Evolutionary conservation across 2,797 vertebrate species (phyloP), one percentile per base, ranked within the genome.

Genomic region (Chrysocyon brachyurus): DNA sequence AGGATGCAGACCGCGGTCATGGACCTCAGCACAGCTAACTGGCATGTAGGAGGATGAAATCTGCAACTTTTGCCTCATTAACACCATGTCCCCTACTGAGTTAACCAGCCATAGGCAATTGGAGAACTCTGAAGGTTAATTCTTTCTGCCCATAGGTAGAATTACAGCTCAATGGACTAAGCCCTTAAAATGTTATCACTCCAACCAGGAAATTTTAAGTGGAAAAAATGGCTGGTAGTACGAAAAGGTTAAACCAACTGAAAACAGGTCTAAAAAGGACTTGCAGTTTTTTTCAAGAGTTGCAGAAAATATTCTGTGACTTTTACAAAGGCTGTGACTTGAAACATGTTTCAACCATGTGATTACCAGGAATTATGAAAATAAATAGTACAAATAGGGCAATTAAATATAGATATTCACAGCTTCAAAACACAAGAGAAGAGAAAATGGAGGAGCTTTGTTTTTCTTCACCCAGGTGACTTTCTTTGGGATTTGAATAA

Each of bases 361-460:
- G 96, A 95, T 87, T 97, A 81, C 86, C 77, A n/a, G 19, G 14
- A 96, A 94, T 85, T 57, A 95, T 79, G 95, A 94, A 97, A 98
- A 96, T 95, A 94, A 97, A 95, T 87, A 97, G 94, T 79, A 96
- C 90, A 98, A 97, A 83, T 92, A 98, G 57, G 31, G 72, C 90
- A 98, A 97, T 98, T 91, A 96, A 89, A 97, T 96, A 96, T 95
- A 98, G 46, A 96, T 91, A 82, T 70, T 96, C 97, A 96, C 21
- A 96, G 36, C 75, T 97, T 97, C 83, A 91, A 56, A 82, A 78
- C 81, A 95, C 97, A 97, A 91, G 57, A 86, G 21, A 33, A 56
- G 88, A 96, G 83, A 22, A 88, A 96, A 89, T 70, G 89, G 75
- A 83, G 93, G 24, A 19, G 94, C 96, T 96, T 97, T 97, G 12